Evolutionary conservation across 2,888 invertebrate species (phyloP).

Genomic region (Acronicta leporina): DNA sequence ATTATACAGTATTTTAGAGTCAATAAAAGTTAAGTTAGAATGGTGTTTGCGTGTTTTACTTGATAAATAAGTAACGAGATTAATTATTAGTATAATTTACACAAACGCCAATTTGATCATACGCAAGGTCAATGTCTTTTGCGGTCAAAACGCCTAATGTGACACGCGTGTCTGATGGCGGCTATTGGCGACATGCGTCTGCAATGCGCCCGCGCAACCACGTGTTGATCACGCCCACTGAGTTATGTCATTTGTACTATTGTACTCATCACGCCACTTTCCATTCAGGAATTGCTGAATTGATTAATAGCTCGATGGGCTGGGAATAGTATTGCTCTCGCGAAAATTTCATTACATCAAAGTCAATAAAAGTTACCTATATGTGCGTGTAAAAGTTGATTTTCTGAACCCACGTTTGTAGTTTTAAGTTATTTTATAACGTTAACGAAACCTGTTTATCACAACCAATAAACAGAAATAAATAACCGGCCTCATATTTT

Average conservation of each 20-base stretch:
- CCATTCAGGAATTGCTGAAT: constrained; percentile 29
- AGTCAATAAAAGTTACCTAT: constrained; percentile 4
- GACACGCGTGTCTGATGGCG: constrained; percentile 17
- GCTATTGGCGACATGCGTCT: constrained; percentile 4
- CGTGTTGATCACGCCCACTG: constrained; percentile 42
- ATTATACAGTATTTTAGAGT: no score
- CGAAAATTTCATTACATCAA: neutral
- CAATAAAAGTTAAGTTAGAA: no score
- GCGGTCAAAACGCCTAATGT: constrained; percentile 9
- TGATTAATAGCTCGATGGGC: constrained; percentile 18
- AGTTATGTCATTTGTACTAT: constrained; percentile 47
- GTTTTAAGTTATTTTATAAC: constrained; percentile 1
- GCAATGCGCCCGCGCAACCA: constrained; percentile 26
- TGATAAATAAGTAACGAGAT: constrained; percentile 1
- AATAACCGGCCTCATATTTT: constrained; percentile 5
- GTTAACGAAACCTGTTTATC: constrained; percentile 20
- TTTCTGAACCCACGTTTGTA: neutral
- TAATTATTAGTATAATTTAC: constrained; percentile 7
- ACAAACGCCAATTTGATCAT: constrained; percentile 13
- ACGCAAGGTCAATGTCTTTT: constrained; percentile 21
- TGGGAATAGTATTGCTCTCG: constrained; percentile 4
- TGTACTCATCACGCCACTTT: constrained; percentile 48
- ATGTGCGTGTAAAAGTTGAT: neutral
- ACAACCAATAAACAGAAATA: constrained; percentile 7
- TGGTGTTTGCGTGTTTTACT: no score